These are phyloP conservation scores for Brachyptera putata DNA, from an alignment of 2,888 invertebrate genomes.

Conservation along the genomic window DNA sequence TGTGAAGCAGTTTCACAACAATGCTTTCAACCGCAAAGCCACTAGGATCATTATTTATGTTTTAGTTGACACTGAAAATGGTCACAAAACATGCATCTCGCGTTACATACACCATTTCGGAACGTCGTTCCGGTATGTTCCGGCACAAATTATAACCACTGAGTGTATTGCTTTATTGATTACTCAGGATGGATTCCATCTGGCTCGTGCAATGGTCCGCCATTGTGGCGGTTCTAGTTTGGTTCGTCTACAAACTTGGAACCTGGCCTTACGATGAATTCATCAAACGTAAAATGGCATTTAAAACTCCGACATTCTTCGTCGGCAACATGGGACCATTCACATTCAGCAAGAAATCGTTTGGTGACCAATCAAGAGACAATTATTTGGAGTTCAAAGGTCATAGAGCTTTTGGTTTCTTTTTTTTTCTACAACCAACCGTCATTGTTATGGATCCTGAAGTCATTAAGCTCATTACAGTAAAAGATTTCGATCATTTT, in stretches of 20 bases:
- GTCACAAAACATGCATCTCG: too few relatives aligned
- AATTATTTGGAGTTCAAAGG: neutral
- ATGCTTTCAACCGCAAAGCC: too few relatives aligned
- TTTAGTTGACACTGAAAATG: too few relatives aligned
- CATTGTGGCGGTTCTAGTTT: too few relatives aligned
- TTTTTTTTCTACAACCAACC: slow-evolving; percentile 1
- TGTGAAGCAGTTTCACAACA: too few relatives aligned
- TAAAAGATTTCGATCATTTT: slow-evolving; percentile 25
- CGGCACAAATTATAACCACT: too few relatives aligned
- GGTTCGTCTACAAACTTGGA: neutral
- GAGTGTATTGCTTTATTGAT: too few relatives aligned
- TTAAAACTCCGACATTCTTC: neutral
- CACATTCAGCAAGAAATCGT: neutral
- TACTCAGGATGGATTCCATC: too few relatives aligned
- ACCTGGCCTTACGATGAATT: neutral
- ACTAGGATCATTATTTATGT: too few relatives aligned
- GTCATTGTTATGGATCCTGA: slow-evolving; percentile 16
- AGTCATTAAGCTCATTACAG: slow-evolving; percentile 8
- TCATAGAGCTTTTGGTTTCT: neutral
- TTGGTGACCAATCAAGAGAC: neutral
- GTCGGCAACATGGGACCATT: slow-evolving; percentile 6
- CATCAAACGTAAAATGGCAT: neutral
- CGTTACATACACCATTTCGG: too few relatives aligned
- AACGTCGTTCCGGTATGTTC: too few relatives aligned
- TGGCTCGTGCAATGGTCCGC: too few relatives aligned